Conservation (phyloP, 2,113 vertebrate species). For the Tor tambroides region DNA sequence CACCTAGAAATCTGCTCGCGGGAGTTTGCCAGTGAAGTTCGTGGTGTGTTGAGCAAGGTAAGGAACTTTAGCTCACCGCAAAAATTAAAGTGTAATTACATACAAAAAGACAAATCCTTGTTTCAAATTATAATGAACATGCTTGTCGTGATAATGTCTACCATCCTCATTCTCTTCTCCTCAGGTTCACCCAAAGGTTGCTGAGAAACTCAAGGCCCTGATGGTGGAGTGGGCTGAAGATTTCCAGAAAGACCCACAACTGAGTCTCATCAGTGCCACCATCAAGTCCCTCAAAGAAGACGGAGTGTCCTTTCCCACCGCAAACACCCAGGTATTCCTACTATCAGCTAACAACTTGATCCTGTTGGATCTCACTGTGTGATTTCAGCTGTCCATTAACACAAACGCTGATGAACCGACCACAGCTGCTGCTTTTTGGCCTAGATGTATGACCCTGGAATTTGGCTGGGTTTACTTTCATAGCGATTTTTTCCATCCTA, state of each 20-base stretch:
- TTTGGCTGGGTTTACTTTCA: neutral
- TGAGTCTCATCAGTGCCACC: slow-evolving; percentile 91
- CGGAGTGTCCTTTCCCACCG: slow-evolving; percentile 86
- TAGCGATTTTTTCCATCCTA: neutral
- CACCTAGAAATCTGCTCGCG: slow-evolving; percentile 96
- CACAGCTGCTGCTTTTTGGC: neutral
- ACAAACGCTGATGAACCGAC: neutral
- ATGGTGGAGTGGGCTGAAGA: slow-evolving; percentile 95
- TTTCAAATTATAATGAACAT: neutral
- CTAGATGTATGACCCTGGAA: neutral
- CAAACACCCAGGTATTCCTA: slow-evolving; percentile 80
- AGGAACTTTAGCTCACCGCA: slow-evolving; percentile 3
- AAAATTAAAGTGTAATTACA: neutral
- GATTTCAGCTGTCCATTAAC: neutral
- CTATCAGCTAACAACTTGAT: neutral
- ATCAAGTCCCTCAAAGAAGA: slow-evolving; percentile 96
- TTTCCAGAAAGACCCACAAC: slow-evolving; percentile 97
- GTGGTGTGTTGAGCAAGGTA: slow-evolving; percentile 87
- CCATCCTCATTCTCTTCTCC: slow-evolving; percentile 9
- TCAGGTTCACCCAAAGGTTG: slow-evolving; percentile 92
- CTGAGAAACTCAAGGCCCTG: slow-evolving; percentile 91
- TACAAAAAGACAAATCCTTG: neutral
- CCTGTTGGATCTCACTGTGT: neutral
- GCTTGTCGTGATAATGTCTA: neutral
- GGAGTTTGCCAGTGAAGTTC: slow-evolving; percentile 92